Evolutionary conservation across 2,797 vertebrate genomes (phyloP).

Genomic region (Coilia nasus): DNA sequence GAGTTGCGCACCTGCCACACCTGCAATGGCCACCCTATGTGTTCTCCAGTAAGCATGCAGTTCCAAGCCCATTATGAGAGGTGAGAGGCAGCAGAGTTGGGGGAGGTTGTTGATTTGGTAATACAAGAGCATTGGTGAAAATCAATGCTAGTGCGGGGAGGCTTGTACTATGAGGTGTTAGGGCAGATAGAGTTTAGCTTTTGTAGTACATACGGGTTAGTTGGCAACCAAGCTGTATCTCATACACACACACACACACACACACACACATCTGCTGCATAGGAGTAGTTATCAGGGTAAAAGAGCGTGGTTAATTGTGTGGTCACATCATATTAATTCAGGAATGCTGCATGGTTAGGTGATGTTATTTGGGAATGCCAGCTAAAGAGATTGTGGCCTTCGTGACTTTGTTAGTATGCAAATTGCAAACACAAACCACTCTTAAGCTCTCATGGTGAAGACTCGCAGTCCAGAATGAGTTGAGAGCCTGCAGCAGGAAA

Average conservation of each 20-base stretch:
- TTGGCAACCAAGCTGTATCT: not conserved
- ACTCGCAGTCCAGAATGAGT: not conserved
- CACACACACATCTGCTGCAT: not conserved
- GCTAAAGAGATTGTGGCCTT: not conserved
- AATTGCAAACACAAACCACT: constrained; percentile 21
- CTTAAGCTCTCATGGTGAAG: not conserved
- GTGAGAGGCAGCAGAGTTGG: not conserved
- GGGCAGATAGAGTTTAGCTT: not conserved
- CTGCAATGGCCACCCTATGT: not conserved
- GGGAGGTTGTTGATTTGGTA: not conserved
- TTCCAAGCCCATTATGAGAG: not conserved
- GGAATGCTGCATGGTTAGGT: not conserved
- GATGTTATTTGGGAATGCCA: not conserved
- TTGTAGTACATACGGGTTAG: not conserved
- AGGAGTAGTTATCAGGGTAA: not conserved
- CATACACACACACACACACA: not conserved
- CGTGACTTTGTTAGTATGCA: not conserved
- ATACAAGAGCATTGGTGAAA: not conserved
- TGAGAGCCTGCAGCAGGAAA: not conserved
- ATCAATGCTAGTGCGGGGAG: not conserved
- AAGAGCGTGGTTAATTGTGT: not conserved
- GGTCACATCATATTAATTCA: not conserved
- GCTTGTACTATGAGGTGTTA: not conserved
- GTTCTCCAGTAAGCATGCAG: not conserved
- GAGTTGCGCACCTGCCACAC: not conserved